Percentiles rank a stretch among this genome's conserved stretches.
Conservation (phyloP, 2,113 vertebrate species). For the Sardina pilchardus region DNA sequence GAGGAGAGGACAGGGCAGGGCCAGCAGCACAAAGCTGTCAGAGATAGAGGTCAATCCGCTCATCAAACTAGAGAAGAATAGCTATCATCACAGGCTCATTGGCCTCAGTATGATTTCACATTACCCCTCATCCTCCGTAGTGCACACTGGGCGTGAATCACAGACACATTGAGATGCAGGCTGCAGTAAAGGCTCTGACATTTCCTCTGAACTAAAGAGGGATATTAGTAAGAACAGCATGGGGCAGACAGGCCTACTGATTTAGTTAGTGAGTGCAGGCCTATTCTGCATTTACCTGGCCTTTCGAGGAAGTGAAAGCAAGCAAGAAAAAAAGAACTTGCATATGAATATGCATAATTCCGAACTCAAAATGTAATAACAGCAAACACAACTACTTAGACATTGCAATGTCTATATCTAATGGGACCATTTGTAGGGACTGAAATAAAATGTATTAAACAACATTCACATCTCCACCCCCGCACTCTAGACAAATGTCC, state of each 20-base stretch:
- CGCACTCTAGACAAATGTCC: not conserved
- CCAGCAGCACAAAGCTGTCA: not conserved
- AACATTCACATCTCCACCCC: not conserved
- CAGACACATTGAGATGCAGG: not conserved
- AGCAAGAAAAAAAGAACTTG: not conserved
- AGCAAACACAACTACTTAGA: no score
- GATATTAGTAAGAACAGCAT: not conserved
- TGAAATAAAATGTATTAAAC: not conserved
- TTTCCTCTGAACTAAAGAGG: not conserved
- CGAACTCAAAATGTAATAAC: no score
- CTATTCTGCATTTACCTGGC: not conserved
- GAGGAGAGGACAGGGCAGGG: not conserved
- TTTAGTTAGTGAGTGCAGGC: not conserved
- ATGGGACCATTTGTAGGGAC: not conserved
- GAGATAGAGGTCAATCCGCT: not conserved
- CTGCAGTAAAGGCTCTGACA: not conserved
- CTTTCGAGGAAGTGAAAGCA: not conserved
- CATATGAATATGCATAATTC: no score
- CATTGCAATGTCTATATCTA: no score
- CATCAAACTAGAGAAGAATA: not conserved
- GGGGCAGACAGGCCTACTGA: not conserved
- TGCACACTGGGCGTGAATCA: not conserved
- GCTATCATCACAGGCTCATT: constrained; percentile 5
- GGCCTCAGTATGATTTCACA: not conserved
- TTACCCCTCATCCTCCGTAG: not conserved